phyloP scores from a whole-genome alignment of 2,113 vertebrate genomes.

The Genyomyrus donnyi region DNA sequence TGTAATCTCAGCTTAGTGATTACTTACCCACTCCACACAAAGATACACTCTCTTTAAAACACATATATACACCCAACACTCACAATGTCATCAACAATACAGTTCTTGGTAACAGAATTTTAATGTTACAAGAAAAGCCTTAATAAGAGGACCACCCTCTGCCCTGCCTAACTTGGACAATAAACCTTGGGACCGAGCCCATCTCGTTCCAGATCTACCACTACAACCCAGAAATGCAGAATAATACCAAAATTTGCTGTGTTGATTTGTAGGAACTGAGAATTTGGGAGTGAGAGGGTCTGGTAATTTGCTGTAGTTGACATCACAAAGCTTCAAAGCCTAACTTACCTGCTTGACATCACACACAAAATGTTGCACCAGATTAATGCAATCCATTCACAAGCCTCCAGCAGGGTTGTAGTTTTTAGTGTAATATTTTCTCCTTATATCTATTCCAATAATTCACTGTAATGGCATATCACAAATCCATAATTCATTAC shows the following conservation, averaged over 20 bases:
- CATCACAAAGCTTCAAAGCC: too few species aligned
- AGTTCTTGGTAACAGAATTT: neutral
- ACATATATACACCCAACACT: neutral
- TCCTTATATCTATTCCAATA: neutral
- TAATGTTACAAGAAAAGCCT: neutral
- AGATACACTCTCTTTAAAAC: neutral
- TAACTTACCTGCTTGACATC: neutral
- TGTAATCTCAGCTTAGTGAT: conserved; percentile 16
- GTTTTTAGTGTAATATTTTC: neutral
- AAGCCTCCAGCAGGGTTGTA: neutral
- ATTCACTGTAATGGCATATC: neutral
- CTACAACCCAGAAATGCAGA: neutral
- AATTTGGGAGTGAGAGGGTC: neutral
- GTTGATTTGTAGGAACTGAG: neutral
- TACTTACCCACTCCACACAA: conserved; percentile 17
- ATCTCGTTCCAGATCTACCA: neutral
- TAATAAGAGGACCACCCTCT: neutral
- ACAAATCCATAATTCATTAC: conserved; percentile 38
- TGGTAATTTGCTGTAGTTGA: neutral
- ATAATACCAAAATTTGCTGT: neutral
- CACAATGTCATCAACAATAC: neutral
- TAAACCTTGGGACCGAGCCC: neutral
- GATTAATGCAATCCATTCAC: neutral
- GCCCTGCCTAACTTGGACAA: neutral
- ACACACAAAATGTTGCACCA: neutral